Evolutionary conservation across 30 jellyfish, hydroid and myxozoan species (phyloP).

Genomic region (Cassiopea andromeda): DNA sequence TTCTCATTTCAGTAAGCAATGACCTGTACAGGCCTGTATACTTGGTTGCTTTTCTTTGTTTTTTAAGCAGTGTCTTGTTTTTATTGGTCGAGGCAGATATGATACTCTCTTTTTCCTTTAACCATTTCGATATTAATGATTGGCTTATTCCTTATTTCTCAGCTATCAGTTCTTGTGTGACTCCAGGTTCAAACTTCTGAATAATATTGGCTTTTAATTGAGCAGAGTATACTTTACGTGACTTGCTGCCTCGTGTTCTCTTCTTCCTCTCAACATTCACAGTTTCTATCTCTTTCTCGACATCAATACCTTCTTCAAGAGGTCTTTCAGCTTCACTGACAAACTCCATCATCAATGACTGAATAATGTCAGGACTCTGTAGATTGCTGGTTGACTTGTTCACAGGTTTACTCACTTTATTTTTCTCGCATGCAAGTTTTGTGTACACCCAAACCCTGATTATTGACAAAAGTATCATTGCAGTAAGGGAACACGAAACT

Average conservation of each 20-base stretch:
- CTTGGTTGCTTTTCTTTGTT: background rate
- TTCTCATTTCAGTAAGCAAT: slow-evolving; percentile 27
- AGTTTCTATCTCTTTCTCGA: background rate
- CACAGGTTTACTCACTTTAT: background rate
- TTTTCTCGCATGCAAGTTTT: background rate
- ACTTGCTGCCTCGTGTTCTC: slow-evolving; percentile 17
- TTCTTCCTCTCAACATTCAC: slow-evolving; percentile 4
- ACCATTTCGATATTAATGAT: slow-evolving; percentile 27
- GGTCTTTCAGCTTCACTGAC: background rate
- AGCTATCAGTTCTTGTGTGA: slow-evolving; percentile 45
- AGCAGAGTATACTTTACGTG: slow-evolving; percentile 28
- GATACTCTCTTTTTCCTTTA: slow-evolving; percentile 36
- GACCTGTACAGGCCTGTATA: slow-evolving; percentile 21
- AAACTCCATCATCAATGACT: background rate
- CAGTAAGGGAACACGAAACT: background rate
- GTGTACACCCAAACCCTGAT: background rate
- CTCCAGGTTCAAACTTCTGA: slow-evolving; percentile 41
- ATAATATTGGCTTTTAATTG: slow-evolving; percentile 30
- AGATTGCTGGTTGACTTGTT: background rate
- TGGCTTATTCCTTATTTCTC: slow-evolving; percentile 29
- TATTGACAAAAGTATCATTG: background rate
- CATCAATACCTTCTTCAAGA: background rate
- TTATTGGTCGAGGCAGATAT: slow-evolving; percentile 28
- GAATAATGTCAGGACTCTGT: background rate
- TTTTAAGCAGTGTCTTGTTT: slow-evolving; percentile 31